Conservation (phyloP, 1,140 invertebrate genomes). For the Drosophila guanche region DNA sequence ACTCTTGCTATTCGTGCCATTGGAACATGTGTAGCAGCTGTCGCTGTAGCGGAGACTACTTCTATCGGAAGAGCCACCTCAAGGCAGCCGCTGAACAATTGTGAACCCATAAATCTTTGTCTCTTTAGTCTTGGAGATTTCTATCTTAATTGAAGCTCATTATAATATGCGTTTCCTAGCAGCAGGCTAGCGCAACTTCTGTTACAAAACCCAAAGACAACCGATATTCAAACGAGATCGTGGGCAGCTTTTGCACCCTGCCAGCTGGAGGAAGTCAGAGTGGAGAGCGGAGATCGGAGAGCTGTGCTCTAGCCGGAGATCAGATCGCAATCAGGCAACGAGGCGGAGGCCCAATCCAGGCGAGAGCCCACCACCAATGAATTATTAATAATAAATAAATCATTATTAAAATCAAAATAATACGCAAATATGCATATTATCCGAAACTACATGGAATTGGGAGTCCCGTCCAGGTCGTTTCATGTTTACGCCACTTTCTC, state of each 20-base stretch:
- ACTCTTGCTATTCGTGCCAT: background rate
- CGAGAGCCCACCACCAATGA: constrained; percentile 78
- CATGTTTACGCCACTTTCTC: constrained; percentile 40
- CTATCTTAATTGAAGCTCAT: constrained; percentile 81
- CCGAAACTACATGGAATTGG: constrained; percentile 45
- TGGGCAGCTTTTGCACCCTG: constrained; percentile 61
- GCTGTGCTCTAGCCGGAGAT: constrained; percentile 27
- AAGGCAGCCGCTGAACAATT: constrained; percentile 64
- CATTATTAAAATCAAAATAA: constrained; percentile 83
- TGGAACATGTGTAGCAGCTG: constrained; percentile 4
- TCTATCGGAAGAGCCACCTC: constrained; percentile 54
- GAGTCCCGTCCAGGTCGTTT: constrained; percentile 36
- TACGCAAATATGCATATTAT: constrained; percentile 81
- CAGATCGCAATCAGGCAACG: constrained; percentile 68
- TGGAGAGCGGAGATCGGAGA: constrained; percentile 14
- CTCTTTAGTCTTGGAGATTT: constrained; percentile 76
- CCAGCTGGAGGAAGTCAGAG: background rate
- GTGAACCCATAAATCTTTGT: constrained; percentile 78
- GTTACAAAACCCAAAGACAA: constrained; percentile 49
- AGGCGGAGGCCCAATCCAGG: constrained; percentile 27
- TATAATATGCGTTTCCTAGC: constrained; percentile 80
- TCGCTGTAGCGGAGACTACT: constrained; percentile 16
- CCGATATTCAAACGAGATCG: constrained; percentile 23
- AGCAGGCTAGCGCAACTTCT: constrained; percentile 48
- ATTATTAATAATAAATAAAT: constrained; percentile 83